A percentile compares a stretch with the other conserved stretches of the same genome.
Conservation (phyloP, 2,888 invertebrate genomes). For the Abrostola tripartita region DNA sequence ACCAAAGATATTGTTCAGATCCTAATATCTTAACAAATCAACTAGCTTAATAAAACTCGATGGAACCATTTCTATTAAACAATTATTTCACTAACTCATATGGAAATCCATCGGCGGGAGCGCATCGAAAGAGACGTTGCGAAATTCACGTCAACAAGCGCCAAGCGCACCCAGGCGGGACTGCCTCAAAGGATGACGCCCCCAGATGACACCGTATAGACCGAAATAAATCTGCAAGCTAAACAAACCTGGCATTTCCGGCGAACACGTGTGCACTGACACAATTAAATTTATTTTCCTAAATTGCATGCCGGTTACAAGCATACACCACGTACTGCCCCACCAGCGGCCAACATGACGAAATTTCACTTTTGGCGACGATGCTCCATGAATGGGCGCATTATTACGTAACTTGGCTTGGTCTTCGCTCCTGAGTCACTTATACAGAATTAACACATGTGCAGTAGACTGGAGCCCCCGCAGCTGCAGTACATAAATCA, state of each 20-base stretch:
- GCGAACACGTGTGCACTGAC: conserved; percentile 77
- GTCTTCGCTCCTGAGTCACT: conserved; percentile 76
- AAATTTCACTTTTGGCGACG: conserved; percentile 68
- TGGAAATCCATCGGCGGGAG: conserved; percentile 71
- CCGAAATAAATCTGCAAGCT: conserved; percentile 85
- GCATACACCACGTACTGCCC: conserved; percentile 27
- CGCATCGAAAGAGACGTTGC: conserved; percentile 67
- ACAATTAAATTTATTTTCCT: conserved; percentile 73
- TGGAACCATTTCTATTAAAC: conserved; percentile 35
- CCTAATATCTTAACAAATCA: neutral
- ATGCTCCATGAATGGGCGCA: conserved; percentile 78
- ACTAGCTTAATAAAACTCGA: conserved; percentile 2
- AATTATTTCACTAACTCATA: conserved; percentile 66
- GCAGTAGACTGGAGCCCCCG: conserved; percentile 68
- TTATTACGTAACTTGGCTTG: conserved; percentile 79
- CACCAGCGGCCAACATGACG: conserved; percentile 39
- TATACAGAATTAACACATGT: conserved; percentile 77
- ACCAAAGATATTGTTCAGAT: no score
- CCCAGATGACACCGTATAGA: conserved; percentile 81
- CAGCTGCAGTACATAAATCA: conserved; percentile 75
- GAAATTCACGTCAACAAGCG: conserved; percentile 77
- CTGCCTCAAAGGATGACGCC: conserved; percentile 79
- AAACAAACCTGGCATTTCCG: conserved; percentile 86
- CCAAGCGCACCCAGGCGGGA: conserved; percentile 72
- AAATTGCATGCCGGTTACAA: conserved; percentile 45